These are phyloP conservation scores for Gymnarchus niloticus DNA, from an alignment of 2,113 vertebrate genomes.

Conservation along the genomic window DNA sequence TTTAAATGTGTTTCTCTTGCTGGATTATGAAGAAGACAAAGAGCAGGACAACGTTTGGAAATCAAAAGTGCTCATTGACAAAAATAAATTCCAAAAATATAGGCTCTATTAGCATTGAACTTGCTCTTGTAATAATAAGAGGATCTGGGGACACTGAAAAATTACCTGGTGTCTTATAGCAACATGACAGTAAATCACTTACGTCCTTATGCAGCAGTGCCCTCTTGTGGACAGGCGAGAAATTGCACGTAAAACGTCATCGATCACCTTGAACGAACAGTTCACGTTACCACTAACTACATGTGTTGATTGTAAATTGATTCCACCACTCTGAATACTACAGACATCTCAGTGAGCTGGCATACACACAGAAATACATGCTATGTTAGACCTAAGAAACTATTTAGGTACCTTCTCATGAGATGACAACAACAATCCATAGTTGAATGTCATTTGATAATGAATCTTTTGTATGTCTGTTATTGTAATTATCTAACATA, in stretches of 20 bases:
- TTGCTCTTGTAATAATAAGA: slow-evolving; percentile 2
- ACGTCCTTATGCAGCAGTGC: slow-evolving; percentile 2
- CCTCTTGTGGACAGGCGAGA: slow-evolving; percentile 1
- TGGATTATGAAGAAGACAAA: background rate
- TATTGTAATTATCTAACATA: background rate
- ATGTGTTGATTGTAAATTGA: background rate
- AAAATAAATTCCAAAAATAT: slow-evolving; percentile 8
- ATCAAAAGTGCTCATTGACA: background rate
- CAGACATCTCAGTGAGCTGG: background rate
- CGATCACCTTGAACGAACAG: background rate
- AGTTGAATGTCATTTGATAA: background rate
- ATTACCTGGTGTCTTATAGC: background rate
- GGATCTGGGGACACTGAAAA: background rate
- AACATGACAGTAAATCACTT: background rate
- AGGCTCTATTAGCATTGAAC: background rate
- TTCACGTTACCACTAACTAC: background rate
- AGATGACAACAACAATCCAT: background rate
- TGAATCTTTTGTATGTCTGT: background rate
- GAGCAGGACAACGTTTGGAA: background rate
- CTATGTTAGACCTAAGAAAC: background rate
- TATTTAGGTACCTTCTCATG: background rate
- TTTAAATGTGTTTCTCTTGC: background rate
- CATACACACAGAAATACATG: background rate
- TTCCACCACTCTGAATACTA: background rate
- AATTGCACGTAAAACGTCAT: background rate